Evolutionary conservation across 1,140 invertebrate species (phyloP), one percentile per base, ranked within the genome.

Genomic region (Frieseomelitta varia): DNA sequence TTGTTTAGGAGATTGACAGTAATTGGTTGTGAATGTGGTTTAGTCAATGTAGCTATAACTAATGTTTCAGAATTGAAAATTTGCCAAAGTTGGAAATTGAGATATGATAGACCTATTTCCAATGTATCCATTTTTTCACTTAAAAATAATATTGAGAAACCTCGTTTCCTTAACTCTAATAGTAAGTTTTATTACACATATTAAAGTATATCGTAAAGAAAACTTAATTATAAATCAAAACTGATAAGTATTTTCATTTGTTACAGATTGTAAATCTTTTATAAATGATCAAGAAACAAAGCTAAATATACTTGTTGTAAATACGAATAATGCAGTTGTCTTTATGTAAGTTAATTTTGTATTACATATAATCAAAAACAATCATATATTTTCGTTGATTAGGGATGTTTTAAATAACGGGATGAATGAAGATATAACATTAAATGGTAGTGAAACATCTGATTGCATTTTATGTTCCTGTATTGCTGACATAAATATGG

Each of bases 401-500:
- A 97, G 97, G 88, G 95, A 97, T 93, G 92, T 97, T 76, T 87
- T 96, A 61, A 93, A 94, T 77, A 93, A 95, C 88, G 96, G 95
- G 51, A 94, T 97, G 76, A 93, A 94, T 34, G 93, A 95, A 72
- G 94, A 95, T 72, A 85, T 95, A 63, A 91, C 93, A 24, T 93
- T 97, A 63, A 95, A 93, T 79, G 94, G 94, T 47, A 96, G 95
- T 88, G 95, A 96, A 87, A 93, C 92, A 8, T 96, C 94, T 81
- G 96, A 97, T 93, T 95, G 95, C 82, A 93, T 96, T 56, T 92
- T 96, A 24, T 96, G 96, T 88, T 95, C 95, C 39, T 96, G 95
- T 89, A 94, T 97, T 55, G 95, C 96, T 4, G 97, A 97, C 91
- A 94, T 97, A 78, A 96, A 97, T 93, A 96, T 97, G 95, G 97